Percentiles rank a stretch among this genome's conserved stretches.
Conservation (phyloP, 37 sponge, comb jelly and placozoan genomes). For the Ephydatia muelleri region DNA sequence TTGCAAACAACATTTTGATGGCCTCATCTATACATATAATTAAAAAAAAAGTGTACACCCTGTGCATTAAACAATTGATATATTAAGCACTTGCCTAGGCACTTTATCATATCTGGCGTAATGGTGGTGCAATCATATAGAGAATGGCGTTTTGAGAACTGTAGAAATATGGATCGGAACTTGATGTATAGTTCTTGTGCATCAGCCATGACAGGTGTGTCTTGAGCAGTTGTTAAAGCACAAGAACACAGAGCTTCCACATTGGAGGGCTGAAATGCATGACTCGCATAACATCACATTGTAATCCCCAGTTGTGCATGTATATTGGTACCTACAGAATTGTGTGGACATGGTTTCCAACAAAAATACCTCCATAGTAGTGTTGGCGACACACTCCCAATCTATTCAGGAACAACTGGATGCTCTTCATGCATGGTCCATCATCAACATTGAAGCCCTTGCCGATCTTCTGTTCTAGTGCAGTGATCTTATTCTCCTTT, state of each 20-base stretch:
- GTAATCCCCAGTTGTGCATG: not conserved
- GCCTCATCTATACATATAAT: slow-evolving; percentile 23
- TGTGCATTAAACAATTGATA: not conserved
- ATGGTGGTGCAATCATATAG: too few species aligned
- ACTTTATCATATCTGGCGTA: too few species aligned
- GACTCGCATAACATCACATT: not conserved
- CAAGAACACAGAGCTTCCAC: not conserved
- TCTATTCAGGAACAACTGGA: slow-evolving; percentile 1
- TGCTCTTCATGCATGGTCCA: slow-evolving; percentile 13
- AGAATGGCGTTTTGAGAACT: not conserved
- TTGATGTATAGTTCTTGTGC: not conserved
- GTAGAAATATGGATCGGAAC: not conserved
- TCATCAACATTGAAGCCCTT: slow-evolving; percentile 7
- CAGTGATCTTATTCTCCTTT: not conserved
- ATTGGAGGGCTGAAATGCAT: not conserved
- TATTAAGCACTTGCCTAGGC: too few species aligned
- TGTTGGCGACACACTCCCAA: slow-evolving; percentile 29
- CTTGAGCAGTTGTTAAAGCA: not conserved
- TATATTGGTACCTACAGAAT: slow-evolving; percentile 27
- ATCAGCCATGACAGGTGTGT: slow-evolving; percentile 1
- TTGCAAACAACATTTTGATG: slow-evolving; percentile 16
- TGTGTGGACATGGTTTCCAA: slow-evolving; percentile 58
- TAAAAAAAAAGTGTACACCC: not conserved
- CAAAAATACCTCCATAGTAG: slow-evolving; percentile 44
- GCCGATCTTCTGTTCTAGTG: not conserved